Evolutionary conservation across 2,888 invertebrate species (phyloP), one percentile per base, ranked within the genome.

Genomic region (Brachycybe producta): DNA sequence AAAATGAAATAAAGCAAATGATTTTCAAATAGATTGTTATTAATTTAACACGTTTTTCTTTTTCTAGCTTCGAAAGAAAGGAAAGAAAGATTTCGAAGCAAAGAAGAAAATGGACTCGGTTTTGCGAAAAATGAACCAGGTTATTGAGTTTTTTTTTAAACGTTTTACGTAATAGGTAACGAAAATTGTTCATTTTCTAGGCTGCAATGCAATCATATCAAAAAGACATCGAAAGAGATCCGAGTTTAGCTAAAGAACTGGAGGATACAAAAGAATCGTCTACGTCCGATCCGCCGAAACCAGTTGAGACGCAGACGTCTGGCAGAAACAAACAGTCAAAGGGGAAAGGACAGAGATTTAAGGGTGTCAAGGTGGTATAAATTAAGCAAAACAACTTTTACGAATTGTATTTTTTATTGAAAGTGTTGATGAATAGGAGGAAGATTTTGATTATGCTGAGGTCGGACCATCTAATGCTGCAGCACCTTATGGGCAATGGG

Each of bases 131-230:
- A 92, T 94, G 84, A 92, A 94, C 69, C 75, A 79, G 63, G 77
- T 75, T 24, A 42, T 19, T 24, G 26, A 21, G n/a, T 2, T n/a
- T 27, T 5, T 13, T n/a, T 26, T 21, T 2, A 35, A 15, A 17
- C 17, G 35, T 4, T 5, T 39, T 39, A 39, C 15, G 17, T 13
- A 39, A 19, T 40, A 5, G 8, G 15, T 40, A 23, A 21, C 17
- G 17, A 26, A 5, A 40, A 21, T 21, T 56, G 56, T 43, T 51
- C 54, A 48, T 54, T 52, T 63, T 61, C 54, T 57, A 76, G 63
- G 88, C 85, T 15, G 92, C 90, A 0, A 73, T 90, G 77, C 81
- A 79, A 58, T 86, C 92, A 0, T 88, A 90, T 61, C 71, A 84
- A 54, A 83, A 80, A 66, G 92, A 94, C 68, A 76, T 91, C 1